Percentiles rank a stretch among this genome's conserved stretches.
Conservation (phyloP, 2,113 vertebrate species). For the Ctenodactylus gundi region DNA sequence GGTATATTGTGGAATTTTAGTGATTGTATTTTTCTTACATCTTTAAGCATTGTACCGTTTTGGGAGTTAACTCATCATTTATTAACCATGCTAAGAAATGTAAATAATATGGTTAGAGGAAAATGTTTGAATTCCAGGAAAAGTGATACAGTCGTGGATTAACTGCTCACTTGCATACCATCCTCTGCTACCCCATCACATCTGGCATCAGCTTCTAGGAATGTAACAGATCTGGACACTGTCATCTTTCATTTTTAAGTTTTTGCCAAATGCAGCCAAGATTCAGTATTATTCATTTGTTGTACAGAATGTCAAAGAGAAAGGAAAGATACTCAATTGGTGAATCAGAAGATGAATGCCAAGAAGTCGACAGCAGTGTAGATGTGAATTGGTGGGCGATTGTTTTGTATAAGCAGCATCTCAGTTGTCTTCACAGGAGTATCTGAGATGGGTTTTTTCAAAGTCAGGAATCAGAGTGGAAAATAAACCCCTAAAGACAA, state of each 20-base stretch:
- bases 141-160: not conserved
- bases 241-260: not conserved
- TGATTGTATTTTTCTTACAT: not conserved
- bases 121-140: not conserved
- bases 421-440: not conserved
- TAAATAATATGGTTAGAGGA: conserved; percentile 4
- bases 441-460: not conserved
- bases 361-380: not conserved
- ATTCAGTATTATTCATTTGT: conserved; percentile 5
- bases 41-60: not conserved
- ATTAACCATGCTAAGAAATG: not conserved
- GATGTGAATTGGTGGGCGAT: not conserved
- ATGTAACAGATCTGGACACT: not conserved
- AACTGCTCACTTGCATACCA: not conserved
- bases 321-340: not conserved
- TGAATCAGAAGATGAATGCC: not conserved
- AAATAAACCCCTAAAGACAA: not conserved
- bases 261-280: not conserved
- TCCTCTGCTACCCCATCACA: not conserved
- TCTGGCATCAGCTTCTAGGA: not conserved
- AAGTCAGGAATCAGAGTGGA: not conserved
- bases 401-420: not conserved
- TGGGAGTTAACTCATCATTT: not conserved
- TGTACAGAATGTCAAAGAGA: not conserved
- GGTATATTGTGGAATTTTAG: not conserved